phyloP scores from a whole-genome alignment of 2,797 vertebrate species.

The Ptychadena robeensis region DNA sequence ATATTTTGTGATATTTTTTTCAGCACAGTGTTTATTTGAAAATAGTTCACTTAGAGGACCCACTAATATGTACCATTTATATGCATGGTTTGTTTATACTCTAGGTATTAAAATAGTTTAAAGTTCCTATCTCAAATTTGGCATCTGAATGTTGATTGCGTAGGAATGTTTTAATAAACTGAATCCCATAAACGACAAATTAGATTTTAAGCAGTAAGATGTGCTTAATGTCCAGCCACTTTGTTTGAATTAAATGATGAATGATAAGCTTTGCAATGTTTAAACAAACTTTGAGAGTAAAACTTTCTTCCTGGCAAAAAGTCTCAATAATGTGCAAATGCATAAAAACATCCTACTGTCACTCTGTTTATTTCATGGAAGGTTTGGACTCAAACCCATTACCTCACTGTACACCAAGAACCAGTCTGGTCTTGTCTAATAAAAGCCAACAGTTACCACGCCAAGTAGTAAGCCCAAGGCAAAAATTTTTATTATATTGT shows the following conservation, averaged over 20 bases:
- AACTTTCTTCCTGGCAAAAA: constrained; percentile 15
- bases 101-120: constrained; percentile 46
- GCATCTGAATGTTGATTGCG: constrained; percentile 43
- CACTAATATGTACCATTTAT: constrained; percentile 29
- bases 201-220: constrained; percentile 17
- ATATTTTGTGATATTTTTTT: constrained; percentile 16
- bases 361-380: constrained; percentile 20
- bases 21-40: constrained; percentile 41
- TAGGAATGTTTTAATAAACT: constrained; percentile 33
- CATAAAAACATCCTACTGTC: constrained; percentile 28
- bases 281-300: constrained; percentile 38
- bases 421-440: neutral
- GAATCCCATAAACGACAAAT: constrained; percentile 40
- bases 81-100: constrained; percentile 26
- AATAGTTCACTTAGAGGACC: constrained; percentile 34
- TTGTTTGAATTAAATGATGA: constrained; percentile 50
- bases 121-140: constrained; percentile 25
- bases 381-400: constrained; percentile 3
- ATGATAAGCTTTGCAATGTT: constrained; percentile 36
- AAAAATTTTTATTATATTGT: neutral
- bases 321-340: constrained; percentile 25
- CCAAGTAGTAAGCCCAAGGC: neutral
- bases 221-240: constrained; percentile 29
- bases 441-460: neutral
- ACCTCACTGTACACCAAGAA: neutral